These are phyloP conservation scores for Drosophila pseudotalamancana DNA, from an alignment of 2,888 invertebrate genomes.

Conservation along the genomic window DNA sequence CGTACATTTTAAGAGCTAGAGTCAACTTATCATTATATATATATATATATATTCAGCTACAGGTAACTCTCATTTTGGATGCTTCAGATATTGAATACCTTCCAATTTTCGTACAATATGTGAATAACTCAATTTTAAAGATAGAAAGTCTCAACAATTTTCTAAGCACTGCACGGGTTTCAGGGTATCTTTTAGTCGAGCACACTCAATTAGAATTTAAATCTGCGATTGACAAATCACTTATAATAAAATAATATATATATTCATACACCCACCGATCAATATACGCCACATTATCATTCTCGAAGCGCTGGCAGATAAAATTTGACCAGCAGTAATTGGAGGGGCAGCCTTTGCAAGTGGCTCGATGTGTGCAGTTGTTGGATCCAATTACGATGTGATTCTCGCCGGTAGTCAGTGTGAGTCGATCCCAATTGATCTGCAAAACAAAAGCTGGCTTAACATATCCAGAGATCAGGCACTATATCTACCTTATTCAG, in stretches of 20 bases:
- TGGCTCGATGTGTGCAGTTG: constrained; percentile 52
- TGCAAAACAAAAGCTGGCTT: constrained; percentile 32
- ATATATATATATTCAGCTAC: no score
- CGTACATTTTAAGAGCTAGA: no score
- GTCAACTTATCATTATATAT: no score
- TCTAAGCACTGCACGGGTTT: no score
- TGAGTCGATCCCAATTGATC: constrained; percentile 82
- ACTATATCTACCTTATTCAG: constrained; percentile 84
- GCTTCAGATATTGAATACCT: no score
- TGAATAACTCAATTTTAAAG: no score
- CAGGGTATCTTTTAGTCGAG: no score
- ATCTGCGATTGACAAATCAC: no score
- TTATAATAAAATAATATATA: background rate
- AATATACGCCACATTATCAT: constrained; percentile 71
- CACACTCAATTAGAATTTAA: no score
- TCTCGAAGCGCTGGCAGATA: constrained; percentile 81
- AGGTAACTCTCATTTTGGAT: no score
- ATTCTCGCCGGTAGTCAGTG: constrained; percentile 73
- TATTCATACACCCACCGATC: constrained; percentile 52
- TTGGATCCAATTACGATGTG: constrained; percentile 57
- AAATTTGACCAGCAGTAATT: constrained; percentile 82
- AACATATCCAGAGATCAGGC: background rate
- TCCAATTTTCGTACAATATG: no score
- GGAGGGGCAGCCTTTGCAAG: constrained; percentile 76
- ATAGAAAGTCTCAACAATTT: no score